These are phyloP conservation scores for Dipodomys merriami DNA, from an alignment of 2,113 vertebrate species.

Conservation along the genomic window DNA sequence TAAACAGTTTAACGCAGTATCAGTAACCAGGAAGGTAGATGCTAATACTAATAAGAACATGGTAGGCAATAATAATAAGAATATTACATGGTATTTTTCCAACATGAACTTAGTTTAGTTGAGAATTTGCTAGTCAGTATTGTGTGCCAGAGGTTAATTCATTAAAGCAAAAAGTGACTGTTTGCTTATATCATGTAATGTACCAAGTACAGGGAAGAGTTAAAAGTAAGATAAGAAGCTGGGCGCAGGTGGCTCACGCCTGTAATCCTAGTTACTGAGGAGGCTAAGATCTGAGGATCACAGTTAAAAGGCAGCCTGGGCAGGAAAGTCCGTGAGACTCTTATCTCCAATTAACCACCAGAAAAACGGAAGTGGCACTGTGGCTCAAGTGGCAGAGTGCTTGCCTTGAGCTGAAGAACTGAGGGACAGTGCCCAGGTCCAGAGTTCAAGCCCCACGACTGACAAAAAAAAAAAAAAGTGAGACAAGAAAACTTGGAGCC, in stretches of 20 bases:
- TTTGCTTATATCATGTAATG: neutral
- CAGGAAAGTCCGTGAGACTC: too few relatives aligned
- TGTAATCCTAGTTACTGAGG: too few relatives aligned
- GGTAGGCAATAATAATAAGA: neutral
- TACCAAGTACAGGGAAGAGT: neutral
- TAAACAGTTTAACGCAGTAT: constrained; percentile 34
- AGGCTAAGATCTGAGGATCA: too few relatives aligned
- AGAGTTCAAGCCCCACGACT: too few relatives aligned
- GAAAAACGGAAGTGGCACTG: too few relatives aligned
- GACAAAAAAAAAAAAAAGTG: neutral
- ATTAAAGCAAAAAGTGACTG: constrained; percentile 36
- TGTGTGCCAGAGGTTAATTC: neutral
- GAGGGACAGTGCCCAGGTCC: too few relatives aligned
- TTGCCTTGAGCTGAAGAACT: too few relatives aligned
- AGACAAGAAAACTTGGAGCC: neutral
- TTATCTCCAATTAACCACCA: too few relatives aligned
- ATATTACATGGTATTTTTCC: constrained; percentile 5
- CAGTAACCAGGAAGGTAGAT: neutral
- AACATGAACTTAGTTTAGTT: constrained; percentile 27
- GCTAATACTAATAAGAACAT: neutral
- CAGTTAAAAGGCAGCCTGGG: too few relatives aligned
- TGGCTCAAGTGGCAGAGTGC: too few relatives aligned
- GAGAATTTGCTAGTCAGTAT: constrained; percentile 14
- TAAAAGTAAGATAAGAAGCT: too few relatives aligned
- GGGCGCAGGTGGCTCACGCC: too few relatives aligned